phyloP scores from a whole-genome alignment of 1,140 invertebrate species.

The Bradysia coprophila region DNA sequence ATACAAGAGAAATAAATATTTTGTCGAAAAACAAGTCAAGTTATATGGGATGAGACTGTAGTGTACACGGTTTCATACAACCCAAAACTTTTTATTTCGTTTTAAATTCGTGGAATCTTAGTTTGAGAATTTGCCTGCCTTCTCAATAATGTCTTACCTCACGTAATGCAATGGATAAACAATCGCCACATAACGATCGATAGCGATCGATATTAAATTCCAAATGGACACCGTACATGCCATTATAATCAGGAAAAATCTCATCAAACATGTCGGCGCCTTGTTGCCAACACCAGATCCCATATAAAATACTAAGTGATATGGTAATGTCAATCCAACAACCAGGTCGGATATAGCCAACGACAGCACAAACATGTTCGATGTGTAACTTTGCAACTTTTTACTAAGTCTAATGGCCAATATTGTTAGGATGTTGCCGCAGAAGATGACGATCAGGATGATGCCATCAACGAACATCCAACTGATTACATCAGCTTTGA shows the following conservation, averaged over 20 bases:
- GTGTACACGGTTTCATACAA: too few species aligned
- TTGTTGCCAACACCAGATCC: slow-evolving; percentile 29
- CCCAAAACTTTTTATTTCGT: too few species aligned
- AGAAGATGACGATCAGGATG: slow-evolving; percentile 41
- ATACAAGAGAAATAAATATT: slow-evolving; percentile 7
- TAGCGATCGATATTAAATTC: slow-evolving; percentile 64
- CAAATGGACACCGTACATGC: slow-evolving; percentile 57
- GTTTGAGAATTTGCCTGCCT: too few species aligned
- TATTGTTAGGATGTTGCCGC: slow-evolving; percentile 52
- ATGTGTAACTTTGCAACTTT: slow-evolving; percentile 37
- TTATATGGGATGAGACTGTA: too few species aligned
- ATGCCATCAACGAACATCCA: slow-evolving; percentile 40
- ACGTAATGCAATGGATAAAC: slow-evolving; percentile 61
- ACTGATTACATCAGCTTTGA: slow-evolving; percentile 7
- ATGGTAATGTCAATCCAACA: slow-evolving; percentile 50
- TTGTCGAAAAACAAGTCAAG: neutral
- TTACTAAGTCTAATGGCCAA: slow-evolving; percentile 43
- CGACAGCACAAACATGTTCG: slow-evolving; percentile 54
- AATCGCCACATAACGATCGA: slow-evolving; percentile 68
- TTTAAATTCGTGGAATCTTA: too few species aligned
- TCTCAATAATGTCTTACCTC: too few species aligned
- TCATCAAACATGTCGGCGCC: slow-evolving; percentile 38
- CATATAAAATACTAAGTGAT: slow-evolving; percentile 51
- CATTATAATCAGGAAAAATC: slow-evolving; percentile 49
- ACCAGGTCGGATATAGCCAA: slow-evolving; percentile 52